Evolutionary conservation across 1,140 invertebrate species (phyloP).

Genomic region (Apis florea): DNA sequence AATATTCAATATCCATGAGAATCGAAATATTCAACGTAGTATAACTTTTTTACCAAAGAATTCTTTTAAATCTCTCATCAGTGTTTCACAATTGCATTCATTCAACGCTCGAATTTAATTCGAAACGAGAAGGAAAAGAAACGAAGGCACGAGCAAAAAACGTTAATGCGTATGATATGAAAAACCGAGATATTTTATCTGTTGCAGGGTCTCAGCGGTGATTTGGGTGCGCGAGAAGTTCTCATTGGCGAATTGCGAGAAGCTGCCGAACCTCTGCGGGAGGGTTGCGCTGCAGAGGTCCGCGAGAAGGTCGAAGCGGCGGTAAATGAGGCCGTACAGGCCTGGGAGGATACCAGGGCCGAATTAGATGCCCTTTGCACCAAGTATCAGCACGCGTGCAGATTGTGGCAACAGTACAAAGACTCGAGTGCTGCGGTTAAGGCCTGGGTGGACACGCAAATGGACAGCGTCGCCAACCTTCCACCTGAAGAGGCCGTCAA

Average conservation of each 20-base stretch:
- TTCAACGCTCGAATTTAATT: background rate
- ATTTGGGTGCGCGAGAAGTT: constrained; percentile 85
- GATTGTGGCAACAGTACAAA: constrained; percentile 88
- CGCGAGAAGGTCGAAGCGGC: constrained; percentile 85
- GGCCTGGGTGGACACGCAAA: constrained; percentile 86
- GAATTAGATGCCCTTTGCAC: constrained; percentile 87
- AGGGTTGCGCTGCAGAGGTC: constrained; percentile 85
- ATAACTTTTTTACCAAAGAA: background rate
- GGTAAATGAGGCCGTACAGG: constrained; percentile 87
- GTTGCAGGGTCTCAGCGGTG: constrained; percentile 83
- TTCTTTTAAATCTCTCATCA: background rate
- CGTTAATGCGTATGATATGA: background rate
- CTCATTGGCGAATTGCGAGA: constrained; percentile 85
- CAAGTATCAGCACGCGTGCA: constrained; percentile 87
- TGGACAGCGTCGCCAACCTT: constrained; percentile 83
- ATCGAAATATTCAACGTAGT: no score
- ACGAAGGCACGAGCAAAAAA: background rate
- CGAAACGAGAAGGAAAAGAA: background rate
- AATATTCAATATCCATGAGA: no score
- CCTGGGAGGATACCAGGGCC: constrained; percentile 87
- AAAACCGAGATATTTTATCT: constrained; percentile 9
- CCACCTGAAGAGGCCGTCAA: constrained; percentile 83
- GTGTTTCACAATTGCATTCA: background rate
- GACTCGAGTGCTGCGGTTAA: constrained; percentile 88
- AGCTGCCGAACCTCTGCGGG: constrained; percentile 86